These are phyloP conservation scores for Teinopalpus imperialis DNA, from an alignment of 2,888 invertebrate species.

Conservation along the genomic window DNA sequence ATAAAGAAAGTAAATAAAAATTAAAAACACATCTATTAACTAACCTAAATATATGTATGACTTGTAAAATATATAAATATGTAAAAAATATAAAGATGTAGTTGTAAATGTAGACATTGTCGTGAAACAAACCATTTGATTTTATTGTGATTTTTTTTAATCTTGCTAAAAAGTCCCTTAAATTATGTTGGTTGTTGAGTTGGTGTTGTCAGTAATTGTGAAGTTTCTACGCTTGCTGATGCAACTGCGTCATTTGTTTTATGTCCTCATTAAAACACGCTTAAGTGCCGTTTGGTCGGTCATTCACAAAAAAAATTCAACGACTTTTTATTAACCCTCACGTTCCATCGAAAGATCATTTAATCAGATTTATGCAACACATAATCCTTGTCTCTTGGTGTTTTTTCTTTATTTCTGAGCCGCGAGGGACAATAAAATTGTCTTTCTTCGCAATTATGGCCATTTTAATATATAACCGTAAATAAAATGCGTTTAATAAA, in stretches of 20 bases:
- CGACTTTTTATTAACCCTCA: conserved; percentile 23
- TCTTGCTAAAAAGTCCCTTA: conserved; percentile 9
- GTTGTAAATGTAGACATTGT: conserved; percentile 18
- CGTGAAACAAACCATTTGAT: neutral
- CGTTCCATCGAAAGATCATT: conserved; percentile 20
- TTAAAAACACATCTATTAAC: no score
- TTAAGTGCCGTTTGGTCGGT: neutral
- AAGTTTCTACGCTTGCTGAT: conserved; percentile 19
- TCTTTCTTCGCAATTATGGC: conserved; percentile 8
- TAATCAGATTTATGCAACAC: conserved; percentile 24
- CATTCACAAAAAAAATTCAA: conserved; percentile 29
- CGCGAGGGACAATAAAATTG: conserved; percentile 1
- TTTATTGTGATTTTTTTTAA: neutral
- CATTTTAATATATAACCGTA: conserved; percentile 4
- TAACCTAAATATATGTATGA: no score
- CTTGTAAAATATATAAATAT: no score
- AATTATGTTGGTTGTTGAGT: conserved; percentile 28
- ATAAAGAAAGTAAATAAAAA: no score
- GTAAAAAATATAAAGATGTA: neutral
- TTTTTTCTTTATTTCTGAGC: conserved; percentile 21
- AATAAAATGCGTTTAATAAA: conserved; percentile 10
- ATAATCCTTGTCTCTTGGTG: no score
- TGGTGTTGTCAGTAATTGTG: conserved; percentile 11
- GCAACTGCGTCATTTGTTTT: conserved; percentile 29
- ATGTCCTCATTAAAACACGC: conserved; percentile 30